These are phyloP conservation scores for Calameuta idolon DNA, from an alignment of 2,888 invertebrate genomes.

Conservation along the genomic window DNA sequence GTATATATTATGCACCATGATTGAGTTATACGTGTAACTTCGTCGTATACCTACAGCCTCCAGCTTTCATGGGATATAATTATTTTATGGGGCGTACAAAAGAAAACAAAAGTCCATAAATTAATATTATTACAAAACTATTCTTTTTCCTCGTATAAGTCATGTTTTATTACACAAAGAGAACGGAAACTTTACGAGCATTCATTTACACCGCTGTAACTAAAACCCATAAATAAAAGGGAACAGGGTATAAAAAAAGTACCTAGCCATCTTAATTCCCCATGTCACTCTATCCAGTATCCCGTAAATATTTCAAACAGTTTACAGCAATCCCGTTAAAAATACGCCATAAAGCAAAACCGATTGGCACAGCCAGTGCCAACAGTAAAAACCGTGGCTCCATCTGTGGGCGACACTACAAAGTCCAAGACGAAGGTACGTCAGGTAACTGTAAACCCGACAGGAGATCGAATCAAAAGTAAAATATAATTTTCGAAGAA, in stretches of 20 bases:
- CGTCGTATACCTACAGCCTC: not conserved
- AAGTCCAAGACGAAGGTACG: not conserved
- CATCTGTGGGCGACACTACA: not conserved
- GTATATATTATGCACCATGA: not conserved
- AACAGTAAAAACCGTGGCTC: not conserved
- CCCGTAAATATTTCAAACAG: not conserved
- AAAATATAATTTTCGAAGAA: not conserved
- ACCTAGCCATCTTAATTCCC: not conserved
- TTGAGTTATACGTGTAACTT: not conserved
- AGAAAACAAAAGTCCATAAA: not conserved
- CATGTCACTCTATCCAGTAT: not conserved
- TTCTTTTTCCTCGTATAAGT: not conserved
- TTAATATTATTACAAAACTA: not conserved
- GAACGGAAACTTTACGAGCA: not conserved
- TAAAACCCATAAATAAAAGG: not conserved
- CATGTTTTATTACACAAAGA: not conserved
- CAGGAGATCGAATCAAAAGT: not conserved
- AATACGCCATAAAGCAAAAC: not conserved
- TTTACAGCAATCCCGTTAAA: not conserved
- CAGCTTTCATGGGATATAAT: not conserved
- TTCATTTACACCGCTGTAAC: not conserved
- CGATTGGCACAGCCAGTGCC: not conserved
- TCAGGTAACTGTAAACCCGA: not conserved
- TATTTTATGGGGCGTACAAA: not conserved
- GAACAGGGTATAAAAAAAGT: not conserved